These are phyloP conservation scores for Hypotaenidia philippensis DNA, from an alignment of 2,797 vertebrate species.

Conservation along the genomic window DNA sequence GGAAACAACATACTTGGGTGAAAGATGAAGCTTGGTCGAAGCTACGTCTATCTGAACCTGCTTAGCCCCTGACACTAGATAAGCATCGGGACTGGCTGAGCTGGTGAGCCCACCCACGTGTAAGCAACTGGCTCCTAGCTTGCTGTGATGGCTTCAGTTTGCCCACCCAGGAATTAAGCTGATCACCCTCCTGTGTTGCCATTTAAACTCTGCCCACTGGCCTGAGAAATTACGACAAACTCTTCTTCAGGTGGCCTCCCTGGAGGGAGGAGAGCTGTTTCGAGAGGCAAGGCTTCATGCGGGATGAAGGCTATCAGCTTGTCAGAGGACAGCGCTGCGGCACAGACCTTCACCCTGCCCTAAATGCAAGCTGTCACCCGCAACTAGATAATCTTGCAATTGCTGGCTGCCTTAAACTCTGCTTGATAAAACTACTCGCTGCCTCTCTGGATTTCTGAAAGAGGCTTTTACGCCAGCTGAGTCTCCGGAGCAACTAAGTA, in stretches of 20 bases:
- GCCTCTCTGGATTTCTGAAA: slow-evolving; percentile 1
- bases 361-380: background rate
- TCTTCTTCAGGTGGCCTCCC: background rate
- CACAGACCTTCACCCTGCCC: background rate
- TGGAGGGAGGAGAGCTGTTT: background rate
- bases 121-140: background rate
- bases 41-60: background rate
- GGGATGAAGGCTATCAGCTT: background rate
- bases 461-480: background rate
- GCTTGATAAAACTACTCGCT: background rate
- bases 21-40: background rate
- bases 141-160: background rate
- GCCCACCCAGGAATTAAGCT: background rate
- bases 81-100: background rate
- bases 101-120: background rate
- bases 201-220: background rate
- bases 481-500: background rate
- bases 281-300: background rate
- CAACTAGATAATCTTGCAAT: background rate
- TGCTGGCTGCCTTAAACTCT: background rate
- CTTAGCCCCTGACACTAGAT: background rate
- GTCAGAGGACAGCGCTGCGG: background rate
- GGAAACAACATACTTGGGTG: background rate
- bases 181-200: background rate
- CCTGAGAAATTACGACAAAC: background rate